Base-by-base conservation (phyloP, 2,113 vertebrate species). In the Bos taurus region DNA sequence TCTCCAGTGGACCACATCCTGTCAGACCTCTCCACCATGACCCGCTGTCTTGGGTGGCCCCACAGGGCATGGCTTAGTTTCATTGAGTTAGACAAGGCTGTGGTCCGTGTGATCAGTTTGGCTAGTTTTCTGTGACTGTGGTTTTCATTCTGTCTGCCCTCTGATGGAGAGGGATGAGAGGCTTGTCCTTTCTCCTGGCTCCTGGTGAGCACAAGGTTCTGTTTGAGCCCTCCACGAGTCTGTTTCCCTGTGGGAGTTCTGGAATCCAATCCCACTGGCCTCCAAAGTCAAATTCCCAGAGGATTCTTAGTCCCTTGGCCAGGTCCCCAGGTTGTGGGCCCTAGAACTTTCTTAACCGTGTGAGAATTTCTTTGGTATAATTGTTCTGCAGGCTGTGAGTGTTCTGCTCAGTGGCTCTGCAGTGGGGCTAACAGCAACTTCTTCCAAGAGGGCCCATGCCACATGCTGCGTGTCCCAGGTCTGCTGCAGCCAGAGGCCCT, bases 11-110 rank as follows among this genome's bases (percentile, higher is more conserved):
- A 21, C 64, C 64, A 6, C n/a, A 6, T 36, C 3, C 10, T 71
- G 17, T 36, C 2, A 21, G 17, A 10, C 0, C 64, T 3, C n/a
- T 67, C 64, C 64, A 67, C n/a, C 64, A 21, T 36, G 64, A 19
- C 33, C 33, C 4, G 0, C 1, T 2, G 0, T 36, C 64, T 36
- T 71, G 9, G 17, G n/a, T 71, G 17, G 64, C 17, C n/a, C 0
- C 19, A 36, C n/a, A 67, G 1, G 30, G 30, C 28, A 33, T 33
- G 64, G 64, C 19, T 23, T 23, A 6, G 9, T 36, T 36, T 71
- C n/a, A 1, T 1, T 36, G 64, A 10, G 2, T 36, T 21, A 71
- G 64, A 71, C 64, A 5, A 36, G 64, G n/a, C 64, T 71, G n/a
- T 71, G 64, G 17, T 71, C n/a, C 2, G 1, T 36, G 64, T 71